Conservation (phyloP, 2,888 invertebrate species). For the Polyommatus iphigenia region DNA sequence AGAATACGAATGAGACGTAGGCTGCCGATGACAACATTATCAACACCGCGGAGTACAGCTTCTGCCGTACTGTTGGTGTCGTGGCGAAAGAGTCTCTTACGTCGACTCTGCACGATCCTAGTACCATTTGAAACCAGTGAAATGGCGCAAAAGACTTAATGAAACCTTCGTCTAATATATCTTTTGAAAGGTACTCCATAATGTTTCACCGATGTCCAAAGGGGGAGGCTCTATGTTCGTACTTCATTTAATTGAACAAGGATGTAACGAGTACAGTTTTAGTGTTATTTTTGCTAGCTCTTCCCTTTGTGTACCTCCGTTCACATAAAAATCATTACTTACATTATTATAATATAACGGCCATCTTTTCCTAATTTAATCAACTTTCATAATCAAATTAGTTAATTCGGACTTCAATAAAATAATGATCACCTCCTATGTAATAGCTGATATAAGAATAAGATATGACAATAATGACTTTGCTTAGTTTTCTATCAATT, state of each 20-base stretch:
- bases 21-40: conserved; percentile 33
- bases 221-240: not conserved
- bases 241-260: not conserved
- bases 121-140: conserved; percentile 48
- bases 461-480: not conserved
- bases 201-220: conserved; percentile 34
- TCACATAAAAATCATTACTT: not conserved
- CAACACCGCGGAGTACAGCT: conserved; percentile 48
- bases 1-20: conserved; percentile 35
- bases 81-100: conserved; percentile 53
- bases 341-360: not conserved
- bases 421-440: not conserved
- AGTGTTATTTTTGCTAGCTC: not conserved
- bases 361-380: not conserved
- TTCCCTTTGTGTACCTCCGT: not conserved
- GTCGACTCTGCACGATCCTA: conserved; percentile 55
- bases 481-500: too few species aligned
- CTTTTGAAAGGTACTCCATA: conserved; percentile 54
- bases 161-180: conserved; percentile 55
- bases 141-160: conserved; percentile 48
- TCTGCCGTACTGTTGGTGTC: conserved; percentile 53
- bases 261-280: conserved; percentile 32
- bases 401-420: not conserved
- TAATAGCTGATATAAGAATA: not conserved
- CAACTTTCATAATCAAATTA: not conserved